Evolutionary conservation across 1,140 invertebrate genomes (phyloP).

Genomic region (Philotrypesis tridentata): DNA sequence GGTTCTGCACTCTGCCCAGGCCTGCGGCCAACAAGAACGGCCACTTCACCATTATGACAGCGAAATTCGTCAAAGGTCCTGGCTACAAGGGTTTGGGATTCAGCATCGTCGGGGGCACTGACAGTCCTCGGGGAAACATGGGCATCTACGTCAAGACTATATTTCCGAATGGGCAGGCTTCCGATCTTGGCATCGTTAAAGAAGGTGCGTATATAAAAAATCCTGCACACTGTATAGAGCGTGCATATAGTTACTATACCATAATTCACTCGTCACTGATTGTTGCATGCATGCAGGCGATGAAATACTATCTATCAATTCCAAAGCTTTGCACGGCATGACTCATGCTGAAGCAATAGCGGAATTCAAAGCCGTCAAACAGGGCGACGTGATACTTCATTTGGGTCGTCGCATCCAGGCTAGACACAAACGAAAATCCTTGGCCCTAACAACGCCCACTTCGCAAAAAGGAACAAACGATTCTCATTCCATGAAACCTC

Average conservation of each 20-base stretch:
- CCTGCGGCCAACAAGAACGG: conserved; percentile 67
- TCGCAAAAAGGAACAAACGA: neutral
- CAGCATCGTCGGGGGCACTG: conserved; percentile 92
- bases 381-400: conserved; percentile 88
- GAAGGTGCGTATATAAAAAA: conserved; percentile 79
- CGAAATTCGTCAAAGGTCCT: conserved; percentile 85
- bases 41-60: conserved; percentile 74
- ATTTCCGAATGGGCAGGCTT: conserved; percentile 90
- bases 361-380: conserved; percentile 91
- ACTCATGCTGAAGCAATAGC: conserved; percentile 92
- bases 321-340: conserved; percentile 85
- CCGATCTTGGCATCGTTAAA: conserved; percentile 85
- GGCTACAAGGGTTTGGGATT: conserved; percentile 92
- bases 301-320: conserved; percentile 94
- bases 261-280: conserved; percentile 48
- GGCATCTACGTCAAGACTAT: conserved; percentile 95
- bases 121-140: conserved; percentile 91
- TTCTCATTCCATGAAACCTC: neutral
- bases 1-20: conserved; percentile 73
- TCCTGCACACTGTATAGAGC: neutral
- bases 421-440: conserved; percentile 67
- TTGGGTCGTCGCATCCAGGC: conserved; percentile 79
- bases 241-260: neutral
- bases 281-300: conserved; percentile 82
- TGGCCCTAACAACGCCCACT: conserved; percentile 7